Base-by-base conservation (phyloP, 1,140 invertebrate genomes). In the Gonioctena quinquepunctata region DNA sequence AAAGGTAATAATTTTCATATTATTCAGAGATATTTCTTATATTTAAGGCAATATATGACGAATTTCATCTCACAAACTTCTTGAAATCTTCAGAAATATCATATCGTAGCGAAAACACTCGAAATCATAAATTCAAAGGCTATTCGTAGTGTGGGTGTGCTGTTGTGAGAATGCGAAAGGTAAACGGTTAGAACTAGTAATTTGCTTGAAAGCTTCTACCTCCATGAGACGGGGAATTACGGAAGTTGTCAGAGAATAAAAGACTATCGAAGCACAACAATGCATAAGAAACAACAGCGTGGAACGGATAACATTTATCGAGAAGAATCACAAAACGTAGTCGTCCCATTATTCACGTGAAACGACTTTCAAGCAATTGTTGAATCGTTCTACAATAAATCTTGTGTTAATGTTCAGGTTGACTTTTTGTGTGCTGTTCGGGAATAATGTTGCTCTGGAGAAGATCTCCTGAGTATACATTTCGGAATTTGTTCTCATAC, bases 241-340 rank as follows among this genome's bases (percentile, higher is more conserved):
- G 21, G 13, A 25, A 16, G 54, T 25, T 57, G 54, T 57, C 54
- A 25, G 25, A 13, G 11, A 25, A 23, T 23, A 22, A 25, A 57
- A 57, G 54, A 57, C 54, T 23, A 3, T 21, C 25, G 21, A 21
- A 57, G 21, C 54, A 57, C 33, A 42, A 42, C 33, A 42, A 42
- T 42, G 33, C 33, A 42, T 42, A 42, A 42, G 13, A 57, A 57
- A 57, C 54, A 57, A 57, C 21, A 57, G 54, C 22, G 16, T 27
- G 27, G 25, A 62, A 28, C 13, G 60, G 26, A 62, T 62, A 26
- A 62, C 26, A 28, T 62, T 62, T 19, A 62, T 62, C 60, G 60
- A 8, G 28, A 62, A 62, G 27, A 28, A 62, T 62, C 60, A 62
- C 60, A 62, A 62, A 62, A 62, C 60, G 27, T 62, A 62, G 16